phyloP scores from a whole-genome alignment of 2,888 invertebrate species.

The Mesorhabditis spiculigera region DNA sequence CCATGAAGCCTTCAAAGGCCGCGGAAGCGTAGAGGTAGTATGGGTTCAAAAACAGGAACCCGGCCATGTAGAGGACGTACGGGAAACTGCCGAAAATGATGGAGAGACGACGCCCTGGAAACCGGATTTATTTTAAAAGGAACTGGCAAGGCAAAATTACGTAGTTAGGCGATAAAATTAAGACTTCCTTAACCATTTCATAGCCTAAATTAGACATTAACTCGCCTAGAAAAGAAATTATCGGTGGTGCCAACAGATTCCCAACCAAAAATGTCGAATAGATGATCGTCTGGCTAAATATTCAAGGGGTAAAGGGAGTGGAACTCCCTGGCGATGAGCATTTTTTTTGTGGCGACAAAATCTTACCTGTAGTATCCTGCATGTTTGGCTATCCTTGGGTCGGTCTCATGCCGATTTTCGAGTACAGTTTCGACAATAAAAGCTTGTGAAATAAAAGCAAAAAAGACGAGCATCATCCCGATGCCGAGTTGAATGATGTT shows the following conservation, averaged over 20 bases:
- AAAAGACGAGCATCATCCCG: slow-evolving; percentile 6
- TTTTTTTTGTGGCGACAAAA: neutral
- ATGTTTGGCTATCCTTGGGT: neutral
- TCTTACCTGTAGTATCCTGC: slow-evolving; percentile 1
- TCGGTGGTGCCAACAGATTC: neutral
- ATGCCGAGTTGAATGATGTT: neutral
- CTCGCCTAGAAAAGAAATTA: neutral
- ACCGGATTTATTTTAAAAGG: neutral
- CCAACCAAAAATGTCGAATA: neutral
- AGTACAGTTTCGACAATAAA: slow-evolving; percentile 1
- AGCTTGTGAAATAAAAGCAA: slow-evolving; percentile 2
- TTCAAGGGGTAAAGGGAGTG: neutral
- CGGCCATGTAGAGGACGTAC: slow-evolving; percentile 1
- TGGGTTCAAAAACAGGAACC: neutral
- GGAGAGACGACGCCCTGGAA: neutral
- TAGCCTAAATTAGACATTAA: no score
- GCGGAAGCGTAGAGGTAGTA: neutral
- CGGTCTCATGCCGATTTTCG: neutral
- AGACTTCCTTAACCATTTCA: no score
- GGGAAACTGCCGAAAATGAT: neutral
- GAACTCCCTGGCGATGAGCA: neutral
- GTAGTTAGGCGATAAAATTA: no score
- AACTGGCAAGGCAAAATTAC: neutral
- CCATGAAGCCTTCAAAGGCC: neutral
- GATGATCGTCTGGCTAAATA: slow-evolving; percentile 3